Base-by-base conservation (phyloP, 1,140 invertebrate genomes). In the Micrasema longulum region DNA sequence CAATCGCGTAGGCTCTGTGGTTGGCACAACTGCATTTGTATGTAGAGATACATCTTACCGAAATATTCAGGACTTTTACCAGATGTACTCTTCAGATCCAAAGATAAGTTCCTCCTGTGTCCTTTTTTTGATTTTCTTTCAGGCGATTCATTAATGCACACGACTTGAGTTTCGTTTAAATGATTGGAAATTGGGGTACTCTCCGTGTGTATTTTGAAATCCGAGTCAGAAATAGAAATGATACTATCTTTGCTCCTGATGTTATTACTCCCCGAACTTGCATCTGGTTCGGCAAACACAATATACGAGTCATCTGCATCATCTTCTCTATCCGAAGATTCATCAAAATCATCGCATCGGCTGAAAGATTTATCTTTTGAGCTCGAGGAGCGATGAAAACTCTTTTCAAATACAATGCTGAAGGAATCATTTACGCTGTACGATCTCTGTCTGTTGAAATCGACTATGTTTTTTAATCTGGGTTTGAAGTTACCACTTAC, bases 21-120 rank as follows among this genome's bases (percentile, higher is more conserved):
- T 53, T 90, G 89, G 79, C 97, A 99, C 47, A 99, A 80, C 82
- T 99, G 96, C 97, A 99, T 99, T 83, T 99, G 96, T 79, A 99
- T 98, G 78, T 97, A 98, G 0, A 99, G 86, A 82, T 93, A 97
- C 79, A 93, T 87, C 82, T 89, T 78, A 77, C 78, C 66, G 77
- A 78, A 67, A 75, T 80, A 63, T 31, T 12, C 52, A 31, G 20
- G 31, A 7, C 62, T 22, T 1, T 41, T 31, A 38, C 26, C 63
- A 0, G 20, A 16, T 7, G 57, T 60, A 4, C 76, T 77, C 31
- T 77, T 78, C 76, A 81, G 77, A 64, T 86, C 84, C 12, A 87
- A 73, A 1, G 86, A 87, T 80, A 83, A 83, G 75, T 85, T 83
- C 1, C 82, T 71, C 9, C 73, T 64, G 57, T 77, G 77, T 11